A percentile compares a stretch with the other conserved stretches of the same genome.
Evolutionary conservation across 1,140 invertebrate genomes (phyloP).

Genomic region (Macrotrachela quadricornifera): DNA sequence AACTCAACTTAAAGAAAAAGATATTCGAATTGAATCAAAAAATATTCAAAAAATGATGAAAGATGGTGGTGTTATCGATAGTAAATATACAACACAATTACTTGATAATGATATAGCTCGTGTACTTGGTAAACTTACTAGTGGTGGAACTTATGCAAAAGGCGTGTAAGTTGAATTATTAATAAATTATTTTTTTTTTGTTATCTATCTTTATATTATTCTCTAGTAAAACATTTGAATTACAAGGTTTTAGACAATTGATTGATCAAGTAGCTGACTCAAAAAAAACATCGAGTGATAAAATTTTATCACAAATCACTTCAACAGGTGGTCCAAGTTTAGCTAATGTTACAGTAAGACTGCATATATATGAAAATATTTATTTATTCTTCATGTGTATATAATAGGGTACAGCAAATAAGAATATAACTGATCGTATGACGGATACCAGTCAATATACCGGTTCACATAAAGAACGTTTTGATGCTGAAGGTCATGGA

Average conservation of each 20-base stretch:
- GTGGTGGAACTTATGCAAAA: background rate
- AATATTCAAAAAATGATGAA: conserved; percentile 9
- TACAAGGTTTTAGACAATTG: conserved; percentile 4
- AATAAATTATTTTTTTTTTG: background rate
- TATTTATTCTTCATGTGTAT: background rate
- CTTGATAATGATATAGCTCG: conserved; percentile 8
- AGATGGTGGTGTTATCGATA: conserved; percentile 8
- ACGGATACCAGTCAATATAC: conserved; percentile 39
- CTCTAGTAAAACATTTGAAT: conserved; percentile 7
- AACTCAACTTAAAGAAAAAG: conserved; percentile 5
- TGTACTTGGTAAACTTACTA: conserved; percentile 8
- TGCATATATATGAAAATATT: background rate
- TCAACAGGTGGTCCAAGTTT: background rate
- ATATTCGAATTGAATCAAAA: conserved; percentile 6
- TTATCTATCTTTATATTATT: background rate
- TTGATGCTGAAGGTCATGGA: conserved; percentile 33
- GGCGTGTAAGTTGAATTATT: conserved; percentile 1
- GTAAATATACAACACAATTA: conserved; percentile 1
- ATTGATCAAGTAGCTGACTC: conserved; percentile 4
- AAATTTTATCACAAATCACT: background rate
- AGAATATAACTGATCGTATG: conserved; percentile 49
- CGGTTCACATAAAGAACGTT: conserved; percentile 35
- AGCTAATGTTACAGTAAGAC: background rate
- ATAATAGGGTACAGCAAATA: conserved; percentile 13
- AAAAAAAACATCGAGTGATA: background rate